These are phyloP conservation scores for Bilobella aurantiaca DNA, from an alignment of 1,140 invertebrate species.

Conservation along the genomic window DNA sequence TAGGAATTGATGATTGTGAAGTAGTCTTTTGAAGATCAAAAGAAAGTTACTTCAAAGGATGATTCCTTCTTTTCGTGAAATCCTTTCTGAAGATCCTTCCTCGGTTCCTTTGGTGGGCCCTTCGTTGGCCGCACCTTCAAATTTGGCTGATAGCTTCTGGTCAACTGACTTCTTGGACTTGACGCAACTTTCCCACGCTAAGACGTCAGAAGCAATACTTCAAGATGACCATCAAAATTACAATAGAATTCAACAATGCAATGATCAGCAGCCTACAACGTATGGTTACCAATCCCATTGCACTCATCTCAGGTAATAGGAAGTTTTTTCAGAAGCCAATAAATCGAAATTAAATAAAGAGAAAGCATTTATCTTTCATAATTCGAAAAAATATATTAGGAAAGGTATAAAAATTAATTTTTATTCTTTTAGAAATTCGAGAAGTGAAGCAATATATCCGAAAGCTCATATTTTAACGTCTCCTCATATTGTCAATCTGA, in stretches of 20 bases:
- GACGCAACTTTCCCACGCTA: conserved; percentile 10
- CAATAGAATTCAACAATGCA: not conserved
- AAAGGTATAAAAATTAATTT: too few relatives aligned
- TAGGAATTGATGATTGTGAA: not conserved
- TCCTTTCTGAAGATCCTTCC: conserved; percentile 18
- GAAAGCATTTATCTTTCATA: too few relatives aligned
- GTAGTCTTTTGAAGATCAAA: not conserved
- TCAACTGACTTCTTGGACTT: conserved; percentile 19
- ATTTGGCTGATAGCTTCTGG: conserved; percentile 27
- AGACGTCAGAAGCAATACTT: not conserved
- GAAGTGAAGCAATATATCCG: too few relatives aligned
- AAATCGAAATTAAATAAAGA: too few relatives aligned
- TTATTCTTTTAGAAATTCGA: too few relatives aligned
- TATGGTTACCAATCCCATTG: not conserved
- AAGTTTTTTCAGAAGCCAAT: too few relatives aligned
- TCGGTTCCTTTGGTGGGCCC: not conserved
- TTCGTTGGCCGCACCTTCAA: conserved; percentile 2
- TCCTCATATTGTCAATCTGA: conserved; percentile 33
- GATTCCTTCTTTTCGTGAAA: conserved; percentile 26
- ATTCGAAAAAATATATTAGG: too few relatives aligned
- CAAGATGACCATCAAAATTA: not conserved
- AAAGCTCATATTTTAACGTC: conserved; percentile 35
- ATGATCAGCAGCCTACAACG: too few relatives aligned
- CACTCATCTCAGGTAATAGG: not conserved
- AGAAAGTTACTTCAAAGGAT: conserved; percentile 14